Evolutionary conservation across 2,888 invertebrate genomes (phyloP).

Genomic region (Marasmarcha lunaedactyla): DNA sequence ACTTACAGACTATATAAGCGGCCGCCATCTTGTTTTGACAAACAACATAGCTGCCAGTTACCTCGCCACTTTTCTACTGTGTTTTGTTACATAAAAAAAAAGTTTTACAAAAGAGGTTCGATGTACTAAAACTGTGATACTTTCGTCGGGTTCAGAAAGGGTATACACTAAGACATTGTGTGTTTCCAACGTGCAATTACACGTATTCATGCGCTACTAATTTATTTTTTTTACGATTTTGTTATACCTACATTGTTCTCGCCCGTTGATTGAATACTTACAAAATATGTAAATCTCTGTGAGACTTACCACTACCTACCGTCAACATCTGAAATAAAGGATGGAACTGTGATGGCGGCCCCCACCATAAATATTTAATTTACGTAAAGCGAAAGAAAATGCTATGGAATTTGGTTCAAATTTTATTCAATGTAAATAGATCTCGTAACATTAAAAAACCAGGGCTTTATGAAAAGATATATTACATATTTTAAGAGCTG

Average conservation of each 20-base stretch:
- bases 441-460: constrained; percentile 52
- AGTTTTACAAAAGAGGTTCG: no score
- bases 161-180: constrained; percentile 22
- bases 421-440: constrained; percentile 58
- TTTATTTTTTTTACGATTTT: not conserved
- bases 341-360: constrained; percentile 52
- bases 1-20: constrained; percentile 50
- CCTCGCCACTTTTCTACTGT: not conserved
- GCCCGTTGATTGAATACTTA: constrained; percentile 26
- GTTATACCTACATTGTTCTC: not conserved
- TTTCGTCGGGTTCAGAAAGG: constrained; percentile 3
- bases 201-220: constrained; percentile 33
- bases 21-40: constrained; percentile 47
- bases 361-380: constrained; percentile 42
- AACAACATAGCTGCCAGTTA: constrained; percentile 47
- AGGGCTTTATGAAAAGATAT: constrained; percentile 27
- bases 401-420: constrained; percentile 59
- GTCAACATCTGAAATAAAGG: constrained; percentile 70
- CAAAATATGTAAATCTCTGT: constrained; percentile 36
- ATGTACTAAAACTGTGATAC: not conserved
- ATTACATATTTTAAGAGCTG: constrained; percentile 29
- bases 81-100: no score
- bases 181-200: constrained; percentile 31
- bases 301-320: constrained; percentile 62
- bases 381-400: constrained; percentile 50